Evolutionary conservation across 2,113 vertebrate species (phyloP), one percentile per base, ranked within the genome.

Genomic region (Nymphicus hollandicus): DNA sequence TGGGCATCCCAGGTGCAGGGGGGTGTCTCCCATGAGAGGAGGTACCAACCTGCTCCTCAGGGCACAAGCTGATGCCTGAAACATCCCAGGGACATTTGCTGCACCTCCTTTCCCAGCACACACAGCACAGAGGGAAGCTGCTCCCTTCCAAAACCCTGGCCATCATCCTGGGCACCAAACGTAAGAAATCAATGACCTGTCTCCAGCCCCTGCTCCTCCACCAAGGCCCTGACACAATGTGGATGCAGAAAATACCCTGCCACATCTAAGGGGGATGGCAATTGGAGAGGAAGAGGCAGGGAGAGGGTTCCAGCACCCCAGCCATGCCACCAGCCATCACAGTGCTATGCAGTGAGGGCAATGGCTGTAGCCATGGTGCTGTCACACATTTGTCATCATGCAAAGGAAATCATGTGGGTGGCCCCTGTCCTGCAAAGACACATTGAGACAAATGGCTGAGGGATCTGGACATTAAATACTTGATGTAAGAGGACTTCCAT

Each of bases 81-180:
- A 49, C 18, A 29, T 14, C 8, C 17, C 3, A 6, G 29, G 37
- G 56, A 69, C 9, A 17, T 52, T 52, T 0, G 0, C 64, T 3
- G 2, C 13, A 15, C 0, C 6, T 24, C 55, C 16, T 31, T 31
- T 44, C 39, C 46, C 86, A 74, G 70, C 31, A 35, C 46, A 37
- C 17, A 3, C 0, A 4, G 14, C 1, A 63, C 0, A 0, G 27
- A 76, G 39, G 15, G 31, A 56, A 77, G 71, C 14, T n/a, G 85
- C 24, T 77, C 64, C 37, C 71, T 37, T 31, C 2, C 0, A 1
- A 65, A 53, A 17, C 27, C 44, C 58, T 63, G 56, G 9, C 56
- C 66, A n/a, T 14, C 64, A 37, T 14, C 43, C 37, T 37, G 49
- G 15, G 37, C 20, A 72, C 11, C 4, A 1, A 33, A 1, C 0